phyloP scores from a whole-genome alignment of 2,113 vertebrate species.

The Pollimyrus isidori region DNA sequence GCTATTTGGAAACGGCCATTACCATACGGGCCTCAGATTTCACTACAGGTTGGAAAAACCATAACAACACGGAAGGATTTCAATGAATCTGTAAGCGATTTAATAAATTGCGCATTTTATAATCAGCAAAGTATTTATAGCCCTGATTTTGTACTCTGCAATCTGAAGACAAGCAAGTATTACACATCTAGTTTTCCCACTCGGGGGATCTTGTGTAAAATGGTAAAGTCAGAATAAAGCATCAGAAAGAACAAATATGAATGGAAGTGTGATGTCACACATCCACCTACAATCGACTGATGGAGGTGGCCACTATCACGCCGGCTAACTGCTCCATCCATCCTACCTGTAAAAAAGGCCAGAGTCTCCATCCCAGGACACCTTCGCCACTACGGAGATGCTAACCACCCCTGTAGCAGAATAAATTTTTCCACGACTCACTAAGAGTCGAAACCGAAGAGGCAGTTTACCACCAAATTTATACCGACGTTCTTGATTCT shows the following conservation, averaged over 20 bases:
- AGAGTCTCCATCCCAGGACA: neutral
- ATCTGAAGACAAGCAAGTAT: neutral
- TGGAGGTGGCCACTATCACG: neutral
- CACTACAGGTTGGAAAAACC: neutral
- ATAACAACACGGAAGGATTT: neutral
- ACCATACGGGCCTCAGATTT: neutral
- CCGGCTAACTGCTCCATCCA: neutral
- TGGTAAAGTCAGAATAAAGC: neutral
- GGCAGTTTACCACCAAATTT: neutral
- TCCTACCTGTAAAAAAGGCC: neutral
- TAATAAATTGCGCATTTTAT: neutral
- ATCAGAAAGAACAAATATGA: neutral
- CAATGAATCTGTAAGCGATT: neutral
- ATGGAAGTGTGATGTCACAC: neutral
- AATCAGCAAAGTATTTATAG: neutral
- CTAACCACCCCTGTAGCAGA: neutral
- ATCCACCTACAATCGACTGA: neutral
- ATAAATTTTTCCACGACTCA: neutral
- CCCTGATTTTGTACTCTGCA: neutral
- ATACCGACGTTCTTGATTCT: neutral
- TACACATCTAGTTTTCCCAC: neutral
- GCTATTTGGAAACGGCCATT: neutral
- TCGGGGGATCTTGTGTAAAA: neutral
- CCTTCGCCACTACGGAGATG: neutral
- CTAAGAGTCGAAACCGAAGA: neutral